Evolutionary conservation across 2,888 invertebrate species (phyloP).

Genomic region (Marronus borbonicus): DNA sequence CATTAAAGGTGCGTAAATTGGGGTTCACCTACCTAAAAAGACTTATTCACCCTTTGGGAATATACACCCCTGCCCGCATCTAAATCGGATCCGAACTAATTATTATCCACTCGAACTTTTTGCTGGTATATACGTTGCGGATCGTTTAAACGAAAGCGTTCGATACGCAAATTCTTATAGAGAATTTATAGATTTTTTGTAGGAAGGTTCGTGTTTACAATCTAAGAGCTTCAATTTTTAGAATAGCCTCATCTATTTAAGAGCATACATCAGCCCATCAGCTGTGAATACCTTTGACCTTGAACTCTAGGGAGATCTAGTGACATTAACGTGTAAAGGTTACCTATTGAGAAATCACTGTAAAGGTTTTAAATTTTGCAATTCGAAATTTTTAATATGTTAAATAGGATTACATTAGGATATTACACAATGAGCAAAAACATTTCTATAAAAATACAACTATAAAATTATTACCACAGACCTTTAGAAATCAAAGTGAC

Average conservation of each 20-base stretch:
- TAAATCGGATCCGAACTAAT: conserved; percentile 18
- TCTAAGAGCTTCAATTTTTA: conserved; percentile 25
- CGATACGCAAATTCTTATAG: not conserved
- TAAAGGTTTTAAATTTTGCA: no score
- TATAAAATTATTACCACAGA: no score
- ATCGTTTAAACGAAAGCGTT: not conserved
- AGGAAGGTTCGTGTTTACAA: conserved; percentile 24
- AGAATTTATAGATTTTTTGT: conserved; percentile 17
- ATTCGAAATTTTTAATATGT: no score
- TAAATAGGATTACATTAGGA: no score
- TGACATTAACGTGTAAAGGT: not conserved
- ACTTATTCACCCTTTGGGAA: conserved; percentile 49
- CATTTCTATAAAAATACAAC: no score
- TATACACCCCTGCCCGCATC: conserved; percentile 48
- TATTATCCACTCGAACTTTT: conserved; percentile 26
- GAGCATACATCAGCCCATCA: conserved; percentile 36
- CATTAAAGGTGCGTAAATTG: no score
- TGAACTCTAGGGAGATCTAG: conserved; percentile 35
- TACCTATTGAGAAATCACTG: not conserved
- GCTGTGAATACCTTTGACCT: conserved; percentile 38
- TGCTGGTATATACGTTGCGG: not conserved
- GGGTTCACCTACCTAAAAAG: conserved; percentile 39
- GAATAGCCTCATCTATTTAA: conserved; percentile 30
- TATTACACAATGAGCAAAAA: no score
- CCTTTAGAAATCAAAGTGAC: no score